These are phyloP conservation scores for Zhengitettix transpicula DNA, from an alignment of 2,888 invertebrate genomes.

Conservation along the genomic window DNA sequence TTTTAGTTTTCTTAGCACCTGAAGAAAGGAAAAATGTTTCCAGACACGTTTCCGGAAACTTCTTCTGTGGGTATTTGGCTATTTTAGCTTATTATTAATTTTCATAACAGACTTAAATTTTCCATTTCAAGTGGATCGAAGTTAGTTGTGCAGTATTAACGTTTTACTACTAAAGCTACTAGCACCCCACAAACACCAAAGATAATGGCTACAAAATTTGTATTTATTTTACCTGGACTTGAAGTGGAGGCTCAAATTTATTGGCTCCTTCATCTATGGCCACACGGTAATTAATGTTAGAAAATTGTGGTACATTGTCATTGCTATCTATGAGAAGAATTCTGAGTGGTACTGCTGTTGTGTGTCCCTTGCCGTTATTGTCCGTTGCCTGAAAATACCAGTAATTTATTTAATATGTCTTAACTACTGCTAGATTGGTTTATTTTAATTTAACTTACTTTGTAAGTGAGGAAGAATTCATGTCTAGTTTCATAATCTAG, in stretches of 20 bases:
- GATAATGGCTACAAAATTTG: no score
- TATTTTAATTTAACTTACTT: constrained; percentile 32
- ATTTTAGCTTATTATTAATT: no score
- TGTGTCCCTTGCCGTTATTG: constrained; percentile 62
- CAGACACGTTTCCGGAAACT: no score
- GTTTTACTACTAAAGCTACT: not conserved
- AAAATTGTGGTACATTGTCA: constrained; percentile 75
- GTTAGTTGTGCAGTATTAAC: not conserved
- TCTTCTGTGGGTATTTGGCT: no score
- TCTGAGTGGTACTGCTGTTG: constrained; percentile 60
- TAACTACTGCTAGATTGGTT: not conserved
- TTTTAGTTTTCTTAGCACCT: no score
- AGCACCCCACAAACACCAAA: not conserved
- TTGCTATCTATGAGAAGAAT: constrained; percentile 70
- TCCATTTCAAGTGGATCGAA: not conserved
- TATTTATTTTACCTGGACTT: constrained; percentile 16
- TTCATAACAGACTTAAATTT: no score
- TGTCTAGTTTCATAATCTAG: constrained; percentile 69
- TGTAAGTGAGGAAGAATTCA: constrained; percentile 68
- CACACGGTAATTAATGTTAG: constrained; percentile 56
- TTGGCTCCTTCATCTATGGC: constrained; percentile 74
- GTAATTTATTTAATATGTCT: not conserved
- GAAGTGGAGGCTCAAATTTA: constrained; percentile 52
- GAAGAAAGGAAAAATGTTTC: no score
- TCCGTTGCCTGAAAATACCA: constrained; percentile 52